Percentiles rank a stretch among this genome's conserved stretches.
Evolutionary conservation across 2,797 vertebrate species (phyloP).

Genomic region (Coreius guichenoti): DNA sequence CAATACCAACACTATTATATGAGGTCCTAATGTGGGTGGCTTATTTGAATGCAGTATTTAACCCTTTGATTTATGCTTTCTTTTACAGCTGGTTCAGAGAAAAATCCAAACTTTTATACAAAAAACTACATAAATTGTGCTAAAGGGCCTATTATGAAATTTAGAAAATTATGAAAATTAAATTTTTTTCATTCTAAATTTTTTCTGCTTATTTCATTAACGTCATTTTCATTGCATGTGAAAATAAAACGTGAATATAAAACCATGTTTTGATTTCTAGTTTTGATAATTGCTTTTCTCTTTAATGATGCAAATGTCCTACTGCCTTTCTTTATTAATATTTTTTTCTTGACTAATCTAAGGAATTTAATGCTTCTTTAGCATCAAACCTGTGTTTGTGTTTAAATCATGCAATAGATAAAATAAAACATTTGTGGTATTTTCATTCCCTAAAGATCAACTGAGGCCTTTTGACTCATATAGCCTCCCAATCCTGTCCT

Average conservation of each 20-base stretch:
- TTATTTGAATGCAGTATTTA: constrained; percentile 85
- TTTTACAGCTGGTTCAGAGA: constrained; percentile 86
- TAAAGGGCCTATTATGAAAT: not conserved
- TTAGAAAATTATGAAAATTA: too few relatives aligned
- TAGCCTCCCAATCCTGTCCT: not conserved
- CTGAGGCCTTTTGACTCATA: not conserved
- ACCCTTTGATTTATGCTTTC: constrained; percentile 87
- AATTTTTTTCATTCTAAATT: not conserved
- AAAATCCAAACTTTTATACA: constrained; percentile 71
- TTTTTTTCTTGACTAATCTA: not conserved
- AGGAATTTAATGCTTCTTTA: not conserved
- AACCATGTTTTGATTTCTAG: not conserved
- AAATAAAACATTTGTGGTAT: not conserved
- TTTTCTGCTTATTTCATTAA: not conserved
- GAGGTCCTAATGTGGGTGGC: constrained; percentile 83
- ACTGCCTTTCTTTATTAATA: not conserved
- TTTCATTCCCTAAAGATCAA: not conserved
- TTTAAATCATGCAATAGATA: not conserved
- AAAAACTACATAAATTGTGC: constrained; percentile 25
- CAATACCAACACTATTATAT: constrained; percentile 69
- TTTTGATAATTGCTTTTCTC: not conserved
- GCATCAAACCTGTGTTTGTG: not conserved
- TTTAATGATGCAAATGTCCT: not conserved
- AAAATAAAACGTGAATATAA: not conserved
- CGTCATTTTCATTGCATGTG: not conserved